These are phyloP conservation scores for Hydrochoerus hydrochaeris DNA, from an alignment of 2,113 vertebrate species.

Conservation along the genomic window DNA sequence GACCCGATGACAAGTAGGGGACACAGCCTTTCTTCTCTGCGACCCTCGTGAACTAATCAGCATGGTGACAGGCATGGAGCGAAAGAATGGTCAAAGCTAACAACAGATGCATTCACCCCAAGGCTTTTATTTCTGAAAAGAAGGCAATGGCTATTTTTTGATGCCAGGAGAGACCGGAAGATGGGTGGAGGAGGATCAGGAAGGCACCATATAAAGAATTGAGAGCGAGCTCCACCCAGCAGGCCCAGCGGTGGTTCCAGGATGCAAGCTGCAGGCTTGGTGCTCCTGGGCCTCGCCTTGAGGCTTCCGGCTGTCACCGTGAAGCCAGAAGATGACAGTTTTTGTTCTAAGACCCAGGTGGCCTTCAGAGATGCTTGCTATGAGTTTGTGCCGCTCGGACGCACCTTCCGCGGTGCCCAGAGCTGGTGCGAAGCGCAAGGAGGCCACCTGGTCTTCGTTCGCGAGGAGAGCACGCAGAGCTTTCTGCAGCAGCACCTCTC, in stretches of 20 bases:
- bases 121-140: slow-evolving; percentile 38
- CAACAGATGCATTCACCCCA: background rate
- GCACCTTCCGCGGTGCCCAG: slow-evolving; percentile 89
- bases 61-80: background rate
- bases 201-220: slow-evolving; percentile 53
- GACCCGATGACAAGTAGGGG: slow-evolving; percentile 1
- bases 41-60: background rate
- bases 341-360: slow-evolving; percentile 90
- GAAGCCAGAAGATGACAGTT: slow-evolving; percentile 76
- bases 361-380: slow-evolving; percentile 93
- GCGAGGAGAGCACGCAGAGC: slow-evolving; percentile 91
- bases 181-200: background rate
- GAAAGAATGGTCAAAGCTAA: background rate
- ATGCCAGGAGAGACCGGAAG: background rate
- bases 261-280: background rate
- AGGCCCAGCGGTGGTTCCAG: fast-evolving
- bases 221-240: background rate
- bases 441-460: slow-evolving; percentile 93
- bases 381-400: slow-evolving; percentile 89
- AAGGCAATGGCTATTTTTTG: background rate
- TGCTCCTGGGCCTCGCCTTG: slow-evolving; percentile 32
- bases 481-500: slow-evolving; percentile 92
- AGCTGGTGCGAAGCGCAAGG: slow-evolving; percentile 94
- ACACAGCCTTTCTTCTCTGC: background rate
- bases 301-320: slow-evolving; percentile 41